Evolutionary conservation across 1,140 invertebrate genomes (phyloP).

Genomic region (Babylonia areolata): DNA sequence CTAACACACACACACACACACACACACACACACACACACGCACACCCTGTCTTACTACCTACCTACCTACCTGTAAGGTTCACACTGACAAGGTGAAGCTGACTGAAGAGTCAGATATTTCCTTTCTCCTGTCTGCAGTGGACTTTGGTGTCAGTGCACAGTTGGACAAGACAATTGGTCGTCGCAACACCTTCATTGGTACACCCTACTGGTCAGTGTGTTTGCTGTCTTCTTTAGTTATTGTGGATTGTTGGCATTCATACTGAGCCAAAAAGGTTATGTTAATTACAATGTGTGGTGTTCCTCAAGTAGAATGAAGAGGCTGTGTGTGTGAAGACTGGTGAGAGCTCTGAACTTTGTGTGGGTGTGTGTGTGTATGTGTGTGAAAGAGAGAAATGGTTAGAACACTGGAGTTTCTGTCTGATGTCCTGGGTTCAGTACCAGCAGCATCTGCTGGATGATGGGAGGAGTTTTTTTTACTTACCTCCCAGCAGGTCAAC

Average conservation of each 20-base stretch:
- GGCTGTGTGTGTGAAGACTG: not conserved
- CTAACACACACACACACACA: not conserved
- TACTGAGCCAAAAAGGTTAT: not conserved
- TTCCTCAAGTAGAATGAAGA: too few relatives aligned
- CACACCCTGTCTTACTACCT: not conserved
- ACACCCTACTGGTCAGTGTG: slow-evolving; percentile 94
- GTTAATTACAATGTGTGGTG: too few relatives aligned
- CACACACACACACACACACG: not conserved
- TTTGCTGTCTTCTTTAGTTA: too few relatives aligned
- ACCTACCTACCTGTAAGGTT: not conserved
- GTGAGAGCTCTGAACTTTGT: too few relatives aligned
- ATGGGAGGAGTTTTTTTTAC: too few relatives aligned
- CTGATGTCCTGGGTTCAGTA: too few relatives aligned
- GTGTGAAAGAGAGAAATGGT: too few relatives aligned
- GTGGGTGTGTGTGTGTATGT: too few relatives aligned
- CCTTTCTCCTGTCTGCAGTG: slow-evolving; percentile 80
- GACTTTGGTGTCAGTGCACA: slow-evolving; percentile 99
- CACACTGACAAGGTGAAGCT: too few relatives aligned
- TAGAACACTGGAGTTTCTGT: too few relatives aligned
- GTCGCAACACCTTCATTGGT: slow-evolving; percentile 99
- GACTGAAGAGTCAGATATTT: not conserved
- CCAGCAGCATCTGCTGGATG: too few relatives aligned
- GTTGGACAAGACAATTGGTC: slow-evolving; percentile 98
- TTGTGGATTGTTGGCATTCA: not conserved
- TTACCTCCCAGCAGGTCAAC: too few relatives aligned